These are phyloP conservation scores for Paradoxurus hermaphroditus DNA, from an alignment of 2,113 vertebrate genomes.

Conservation along the genomic window DNA sequence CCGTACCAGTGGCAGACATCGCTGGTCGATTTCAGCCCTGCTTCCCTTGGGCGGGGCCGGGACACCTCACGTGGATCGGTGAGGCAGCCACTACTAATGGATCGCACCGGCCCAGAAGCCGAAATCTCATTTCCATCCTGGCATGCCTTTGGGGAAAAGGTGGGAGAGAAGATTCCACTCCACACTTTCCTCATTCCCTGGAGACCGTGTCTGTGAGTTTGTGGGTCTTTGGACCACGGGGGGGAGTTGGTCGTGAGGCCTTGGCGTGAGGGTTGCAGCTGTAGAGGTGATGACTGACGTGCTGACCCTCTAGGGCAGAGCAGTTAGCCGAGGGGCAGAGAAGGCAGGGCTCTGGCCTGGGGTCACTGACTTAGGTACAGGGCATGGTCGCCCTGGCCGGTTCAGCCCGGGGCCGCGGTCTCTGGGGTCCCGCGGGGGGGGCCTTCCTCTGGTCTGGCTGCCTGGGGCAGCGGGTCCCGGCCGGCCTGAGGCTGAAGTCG, in stretches of 20 bases:
- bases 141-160: not conserved
- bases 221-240: not conserved
- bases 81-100: not conserved
- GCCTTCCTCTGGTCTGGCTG: not conserved
- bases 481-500: rapidly evolving
- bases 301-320: rapidly evolving
- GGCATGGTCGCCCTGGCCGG: not conserved
- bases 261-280: not conserved
- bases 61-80: not conserved
- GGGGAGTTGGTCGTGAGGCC: not conserved
- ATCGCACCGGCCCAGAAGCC: not conserved
- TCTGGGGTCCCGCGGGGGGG: not conserved
- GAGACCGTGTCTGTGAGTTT: not conserved
- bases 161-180: not conserved
- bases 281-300: not conserved
- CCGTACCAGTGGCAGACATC: not conserved
- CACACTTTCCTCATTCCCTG: rapidly evolving
- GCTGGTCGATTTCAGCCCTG: not conserved
- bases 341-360: not conserved
- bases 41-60: not conserved
- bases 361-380: too few species aligned
- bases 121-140: not conserved
- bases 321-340: not conserved
- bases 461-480: not conserved
- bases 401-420: rapidly evolving